Percentiles rank a stretch among this genome's conserved stretches.
These are phyloP conservation scores for Hirudo medicinalis DNA, from an alignment of 1,140 invertebrate species.

Conservation along the genomic window DNA sequence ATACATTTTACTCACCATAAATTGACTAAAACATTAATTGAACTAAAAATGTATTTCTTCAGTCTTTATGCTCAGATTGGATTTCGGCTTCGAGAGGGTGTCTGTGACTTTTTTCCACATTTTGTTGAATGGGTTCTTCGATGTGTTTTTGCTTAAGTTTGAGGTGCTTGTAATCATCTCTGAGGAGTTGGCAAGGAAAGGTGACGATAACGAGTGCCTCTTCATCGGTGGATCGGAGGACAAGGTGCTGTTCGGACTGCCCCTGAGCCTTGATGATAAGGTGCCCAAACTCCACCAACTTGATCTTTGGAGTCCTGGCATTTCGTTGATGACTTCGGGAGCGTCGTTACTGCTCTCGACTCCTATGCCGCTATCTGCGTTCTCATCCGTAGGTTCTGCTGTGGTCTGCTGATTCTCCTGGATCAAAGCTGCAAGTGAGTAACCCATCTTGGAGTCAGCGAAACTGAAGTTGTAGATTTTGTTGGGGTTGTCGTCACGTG, in stretches of 20 bases:
- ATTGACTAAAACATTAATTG: no score
- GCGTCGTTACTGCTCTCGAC: background rate
- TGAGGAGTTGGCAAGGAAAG: no score
- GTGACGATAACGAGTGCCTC: no score
- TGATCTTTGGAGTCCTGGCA: background rate
- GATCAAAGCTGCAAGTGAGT: background rate
- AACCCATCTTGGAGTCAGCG: constrained; percentile 1
- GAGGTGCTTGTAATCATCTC: no score
- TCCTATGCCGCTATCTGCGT: constrained; percentile 7
- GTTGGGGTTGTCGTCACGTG: background rate
- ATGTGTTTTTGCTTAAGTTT: no score
- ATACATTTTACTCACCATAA: no score
- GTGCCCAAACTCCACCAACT: constrained; percentile 8
- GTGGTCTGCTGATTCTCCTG: background rate
- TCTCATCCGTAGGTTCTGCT: background rate
- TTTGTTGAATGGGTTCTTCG: no score
- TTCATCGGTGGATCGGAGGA: no score
- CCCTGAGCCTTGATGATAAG: background rate
- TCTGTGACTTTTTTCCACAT: background rate
- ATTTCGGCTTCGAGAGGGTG: background rate
- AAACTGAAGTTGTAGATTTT: constrained; percentile 14
- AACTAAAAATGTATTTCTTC: no score
- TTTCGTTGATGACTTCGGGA: background rate
- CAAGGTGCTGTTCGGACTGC: no score
- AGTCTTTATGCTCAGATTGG: no score